phyloP scores from a whole-genome alignment of 23 tunicate genomes.

The Diplosoma virens region DNA sequence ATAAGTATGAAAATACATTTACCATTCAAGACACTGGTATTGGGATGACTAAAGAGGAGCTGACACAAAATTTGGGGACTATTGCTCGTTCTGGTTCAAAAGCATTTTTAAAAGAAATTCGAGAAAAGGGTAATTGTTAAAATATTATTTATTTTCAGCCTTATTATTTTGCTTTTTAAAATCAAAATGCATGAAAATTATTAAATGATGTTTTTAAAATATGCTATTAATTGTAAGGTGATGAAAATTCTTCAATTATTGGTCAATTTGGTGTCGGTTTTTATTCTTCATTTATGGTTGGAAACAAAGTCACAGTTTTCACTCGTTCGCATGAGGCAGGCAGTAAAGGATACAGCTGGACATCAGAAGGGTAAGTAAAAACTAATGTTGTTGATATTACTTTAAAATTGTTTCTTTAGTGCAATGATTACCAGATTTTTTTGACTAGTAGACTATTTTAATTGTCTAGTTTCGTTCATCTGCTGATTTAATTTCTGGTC shows the following conservation, averaged over 20 bases:
- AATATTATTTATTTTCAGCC: no score
- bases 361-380: slow-evolving; percentile 72
- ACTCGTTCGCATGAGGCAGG: slow-evolving; percentile 67
- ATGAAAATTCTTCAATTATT: slow-evolving; percentile 71
- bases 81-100: slow-evolving; percentile 93
- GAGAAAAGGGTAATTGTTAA: slow-evolving; percentile 49
- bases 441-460: no score
- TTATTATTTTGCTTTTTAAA: no score
- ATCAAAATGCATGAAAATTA: no score
- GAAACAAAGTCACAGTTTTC: slow-evolving; percentile 78
- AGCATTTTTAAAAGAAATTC: slow-evolving; percentile 56
- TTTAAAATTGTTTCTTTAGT: no score
- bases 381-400: background rate
- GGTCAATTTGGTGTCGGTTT: slow-evolving; percentile 99
- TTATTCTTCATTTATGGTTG: slow-evolving; percentile 97
- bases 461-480: no score
- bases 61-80: slow-evolving; percentile 65
- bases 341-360: slow-evolving; percentile 81
- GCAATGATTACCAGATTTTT: no score
- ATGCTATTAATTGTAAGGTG: slow-evolving; percentile 28
- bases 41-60: slow-evolving; percentile 87
- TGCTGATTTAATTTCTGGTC: no score
- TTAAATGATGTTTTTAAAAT: background rate
- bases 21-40: slow-evolving; percentile 94
- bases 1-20: slow-evolving; percentile 85